Percentiles rank a stretch among this genome's conserved stretches.
Conservation (phyloP, 2,113 vertebrate genomes). For the Hippocampus guttulatus region DNA sequence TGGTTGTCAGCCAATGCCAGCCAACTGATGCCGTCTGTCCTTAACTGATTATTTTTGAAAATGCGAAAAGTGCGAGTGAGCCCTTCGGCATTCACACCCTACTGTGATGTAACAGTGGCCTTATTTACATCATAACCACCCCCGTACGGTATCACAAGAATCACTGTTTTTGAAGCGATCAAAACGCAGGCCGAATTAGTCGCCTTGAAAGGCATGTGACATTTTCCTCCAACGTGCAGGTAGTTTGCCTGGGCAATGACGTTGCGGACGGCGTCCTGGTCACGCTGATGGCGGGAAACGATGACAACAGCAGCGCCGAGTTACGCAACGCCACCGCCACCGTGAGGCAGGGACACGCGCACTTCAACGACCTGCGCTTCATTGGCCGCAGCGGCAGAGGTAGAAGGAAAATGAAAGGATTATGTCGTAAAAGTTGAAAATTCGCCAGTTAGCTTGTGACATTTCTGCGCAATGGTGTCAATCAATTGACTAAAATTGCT, state of each 20-base stretch:
- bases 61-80: no score
- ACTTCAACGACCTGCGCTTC: conserved; percentile 96
- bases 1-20: not conserved
- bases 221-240: conserved; percentile 57
- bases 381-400: conserved; percentile 97
- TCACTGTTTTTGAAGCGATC: no score
- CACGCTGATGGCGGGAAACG: conserved; percentile 96
- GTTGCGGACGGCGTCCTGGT: conserved; percentile 92
- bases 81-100: no score
- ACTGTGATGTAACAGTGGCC: no score
- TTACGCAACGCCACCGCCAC: conserved; percentile 92
- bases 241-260: conserved; percentile 89
- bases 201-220: not conserved
- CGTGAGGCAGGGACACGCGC: conserved; percentile 93
- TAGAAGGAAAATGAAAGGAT: conserved; percentile 33
- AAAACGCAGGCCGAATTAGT: no score
- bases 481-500: no score
- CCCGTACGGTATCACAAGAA: no score
- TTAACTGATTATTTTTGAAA: no score
- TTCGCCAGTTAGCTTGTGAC: no score
- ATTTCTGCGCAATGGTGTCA: no score
- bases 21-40: not conserved
- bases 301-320: conserved; percentile 95
- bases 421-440: no score
- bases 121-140: no score